Evolutionary conservation across 2,888 invertebrate species (phyloP).

Genomic region (Hypselothyrea guttata): DNA sequence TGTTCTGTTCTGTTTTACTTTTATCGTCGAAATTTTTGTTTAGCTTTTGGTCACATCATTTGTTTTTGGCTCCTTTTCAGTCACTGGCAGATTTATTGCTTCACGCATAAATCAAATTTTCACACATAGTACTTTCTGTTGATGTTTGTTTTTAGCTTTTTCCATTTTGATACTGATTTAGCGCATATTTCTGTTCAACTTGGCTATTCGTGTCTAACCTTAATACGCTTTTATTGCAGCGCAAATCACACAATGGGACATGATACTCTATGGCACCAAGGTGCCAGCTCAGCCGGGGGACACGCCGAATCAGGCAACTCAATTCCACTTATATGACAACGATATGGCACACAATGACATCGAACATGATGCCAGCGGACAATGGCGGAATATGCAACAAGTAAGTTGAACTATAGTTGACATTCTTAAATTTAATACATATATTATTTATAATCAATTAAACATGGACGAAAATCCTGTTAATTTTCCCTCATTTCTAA

Average conservation of each 20-base stretch:
- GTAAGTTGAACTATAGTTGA: constrained; percentile 79
- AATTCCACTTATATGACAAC: constrained; percentile 80
- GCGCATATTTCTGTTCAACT: neutral
- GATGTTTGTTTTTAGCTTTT: constrained; percentile 17
- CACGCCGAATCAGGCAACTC: constrained; percentile 63
- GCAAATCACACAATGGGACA: constrained; percentile 89
- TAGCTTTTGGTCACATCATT: constrained; percentile 47
- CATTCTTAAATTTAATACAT: neutral
- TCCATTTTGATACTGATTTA: constrained; percentile 24
- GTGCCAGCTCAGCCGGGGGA: constrained; percentile 84
- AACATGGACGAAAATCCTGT: no score
- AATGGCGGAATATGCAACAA: constrained; percentile 86
- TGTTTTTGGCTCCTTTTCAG: constrained; percentile 30
- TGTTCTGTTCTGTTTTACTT: constrained; percentile 20
- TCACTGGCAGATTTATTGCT: constrained; percentile 64
- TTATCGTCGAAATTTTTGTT: constrained; percentile 30
- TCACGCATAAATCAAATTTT: constrained; percentile 50
- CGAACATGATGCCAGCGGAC: constrained; percentile 84
- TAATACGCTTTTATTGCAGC: constrained; percentile 76
- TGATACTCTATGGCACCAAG: constrained; percentile 92
- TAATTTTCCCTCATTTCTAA: no score
- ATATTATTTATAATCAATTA: neutral
- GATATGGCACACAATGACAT: constrained; percentile 86
- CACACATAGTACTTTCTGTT: constrained; percentile 28
- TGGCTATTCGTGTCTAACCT: constrained; percentile 18